phyloP scores from a whole-genome alignment of 2,113 vertebrate genomes.

The Scomber colias region DNA sequence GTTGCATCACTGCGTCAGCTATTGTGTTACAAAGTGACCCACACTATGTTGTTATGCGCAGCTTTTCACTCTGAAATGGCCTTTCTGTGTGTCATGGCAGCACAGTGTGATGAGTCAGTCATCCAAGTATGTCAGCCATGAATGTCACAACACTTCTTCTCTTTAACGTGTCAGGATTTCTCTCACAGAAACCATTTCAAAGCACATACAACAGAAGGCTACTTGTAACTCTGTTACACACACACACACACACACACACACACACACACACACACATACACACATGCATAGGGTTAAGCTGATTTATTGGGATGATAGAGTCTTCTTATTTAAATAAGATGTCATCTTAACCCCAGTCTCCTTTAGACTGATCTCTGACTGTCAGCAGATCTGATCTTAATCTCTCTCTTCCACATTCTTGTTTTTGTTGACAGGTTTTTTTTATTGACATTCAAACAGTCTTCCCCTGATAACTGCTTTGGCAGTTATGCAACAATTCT shows the following conservation, averaged over 20 bases:
- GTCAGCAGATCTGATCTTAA: too few species aligned
- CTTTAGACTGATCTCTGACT: too few species aligned
- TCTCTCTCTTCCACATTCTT: too few species aligned
- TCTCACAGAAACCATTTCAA: neutral
- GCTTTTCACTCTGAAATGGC: neutral
- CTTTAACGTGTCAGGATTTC: neutral
- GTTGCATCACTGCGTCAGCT: constrained; percentile 9
- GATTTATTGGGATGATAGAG: neutral
- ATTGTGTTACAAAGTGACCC: constrained; percentile 49
- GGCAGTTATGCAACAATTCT: too few species aligned
- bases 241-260: neutral
- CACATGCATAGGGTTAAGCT: neutral
- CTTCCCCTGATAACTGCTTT: too few species aligned
- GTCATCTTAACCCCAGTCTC: too few species aligned
- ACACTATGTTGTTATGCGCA: neutral
- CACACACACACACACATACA: neutral
- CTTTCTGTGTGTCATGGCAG: neutral
- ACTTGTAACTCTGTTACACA: neutral
- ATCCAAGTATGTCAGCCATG: neutral
- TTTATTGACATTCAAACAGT: neutral
- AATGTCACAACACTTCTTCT: neutral
- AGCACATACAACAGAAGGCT: neutral
- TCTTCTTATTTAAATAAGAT: too few species aligned
- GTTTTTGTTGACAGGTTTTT: neutral
- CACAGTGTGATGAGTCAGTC: neutral